phyloP scores from a whole-genome alignment of 1,140 invertebrate species.

The Drosophila rhopaloa region DNA sequence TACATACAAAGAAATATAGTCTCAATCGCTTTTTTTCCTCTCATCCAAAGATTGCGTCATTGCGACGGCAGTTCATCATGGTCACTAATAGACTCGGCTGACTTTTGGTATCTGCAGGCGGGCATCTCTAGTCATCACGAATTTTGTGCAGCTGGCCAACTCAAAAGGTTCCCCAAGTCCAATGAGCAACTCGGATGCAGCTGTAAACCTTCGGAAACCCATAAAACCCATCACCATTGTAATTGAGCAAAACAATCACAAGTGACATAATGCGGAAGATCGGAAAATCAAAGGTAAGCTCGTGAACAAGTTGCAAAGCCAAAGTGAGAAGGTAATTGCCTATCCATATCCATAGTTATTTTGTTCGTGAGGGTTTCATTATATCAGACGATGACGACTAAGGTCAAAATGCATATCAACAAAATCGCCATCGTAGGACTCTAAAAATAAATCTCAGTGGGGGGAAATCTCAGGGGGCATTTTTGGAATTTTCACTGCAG shows the following conservation, averaged over 20 bases:
- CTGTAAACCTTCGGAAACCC: conserved; percentile 52
- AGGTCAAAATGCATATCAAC: conserved; percentile 41
- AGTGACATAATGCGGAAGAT: conserved; percentile 68
- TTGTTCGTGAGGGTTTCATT: conserved; percentile 41
- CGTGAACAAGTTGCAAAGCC: conserved; percentile 21
- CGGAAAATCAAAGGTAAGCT: conserved; percentile 30
- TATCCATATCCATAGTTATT: conserved; percentile 35
- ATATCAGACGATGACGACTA: conserved; percentile 22
- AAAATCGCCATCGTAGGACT: conserved; percentile 6
- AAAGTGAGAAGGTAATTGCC: conserved; percentile 22
- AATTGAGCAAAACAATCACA: conserved; percentile 39
- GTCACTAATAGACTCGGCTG: conserved; percentile 22
- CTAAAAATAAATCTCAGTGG: conserved; percentile 38
- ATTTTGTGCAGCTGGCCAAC: conserved; percentile 38
- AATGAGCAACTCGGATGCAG: conserved; percentile 21
- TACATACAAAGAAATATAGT: conserved; percentile 32
- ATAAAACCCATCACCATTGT: conserved; percentile 39
- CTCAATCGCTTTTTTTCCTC: not conserved
- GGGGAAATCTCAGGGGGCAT: conserved; percentile 21
- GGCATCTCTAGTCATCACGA: conserved; percentile 62
- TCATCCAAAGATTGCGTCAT: conserved; percentile 51
- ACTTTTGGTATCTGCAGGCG: conserved; percentile 47
- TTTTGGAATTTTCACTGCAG: not conserved
- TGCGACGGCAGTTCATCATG: conserved; percentile 43
- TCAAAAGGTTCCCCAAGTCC: conserved; percentile 54